A percentile compares a stretch with the other conserved stretches of the same genome.
These are phyloP conservation scores for Phrynocephalus versicolor DNA, from an alignment of 2,113 vertebrate genomes.

Conservation along the genomic window DNA sequence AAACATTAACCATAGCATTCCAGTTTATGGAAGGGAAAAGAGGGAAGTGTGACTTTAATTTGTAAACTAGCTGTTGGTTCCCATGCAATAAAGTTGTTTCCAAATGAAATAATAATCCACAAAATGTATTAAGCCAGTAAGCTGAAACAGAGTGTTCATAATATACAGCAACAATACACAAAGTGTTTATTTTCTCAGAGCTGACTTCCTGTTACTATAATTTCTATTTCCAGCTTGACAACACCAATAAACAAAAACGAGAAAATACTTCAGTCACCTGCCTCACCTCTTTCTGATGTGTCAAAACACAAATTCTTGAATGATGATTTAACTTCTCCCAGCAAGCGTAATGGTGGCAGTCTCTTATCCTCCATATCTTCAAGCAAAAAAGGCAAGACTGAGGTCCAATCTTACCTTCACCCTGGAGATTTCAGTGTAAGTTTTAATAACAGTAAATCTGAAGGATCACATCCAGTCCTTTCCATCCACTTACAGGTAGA, in stretches of 20 bases:
- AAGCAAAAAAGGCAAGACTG: slow-evolving; percentile 76
- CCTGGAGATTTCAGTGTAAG: slow-evolving; percentile 74
- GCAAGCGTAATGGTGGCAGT: slow-evolving; percentile 68
- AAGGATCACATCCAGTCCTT: neutral
- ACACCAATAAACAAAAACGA: slow-evolving; percentile 86
- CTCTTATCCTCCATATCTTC: slow-evolving; percentile 72
- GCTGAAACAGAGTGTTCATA: slow-evolving; percentile 66
- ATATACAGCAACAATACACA: slow-evolving; percentile 50
- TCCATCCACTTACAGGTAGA: neutral
- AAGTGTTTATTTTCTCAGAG: slow-evolving; percentile 62
- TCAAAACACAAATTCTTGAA: slow-evolving; percentile 79
- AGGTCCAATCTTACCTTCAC: slow-evolving; percentile 70
- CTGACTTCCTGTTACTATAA: slow-evolving; percentile 66
- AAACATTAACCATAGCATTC: slow-evolving; percentile 60
- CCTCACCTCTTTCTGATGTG: slow-evolving; percentile 84
- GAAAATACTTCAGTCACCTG: slow-evolving; percentile 83
- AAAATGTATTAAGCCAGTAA: slow-evolving; percentile 54
- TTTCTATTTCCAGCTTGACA: slow-evolving; percentile 80
- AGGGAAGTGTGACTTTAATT: slow-evolving; percentile 59
- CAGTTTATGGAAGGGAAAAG: slow-evolving; percentile 44
- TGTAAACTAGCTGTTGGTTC: slow-evolving; percentile 58
- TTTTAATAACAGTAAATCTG: slow-evolving; percentile 39
- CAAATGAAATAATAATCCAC: slow-evolving; percentile 51
- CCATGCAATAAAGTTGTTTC: slow-evolving; percentile 59
- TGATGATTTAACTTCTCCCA: slow-evolving; percentile 77